Evolutionary conservation across 1,140 invertebrate species (phyloP).

Genomic region (Zaprionus nigranus): DNA sequence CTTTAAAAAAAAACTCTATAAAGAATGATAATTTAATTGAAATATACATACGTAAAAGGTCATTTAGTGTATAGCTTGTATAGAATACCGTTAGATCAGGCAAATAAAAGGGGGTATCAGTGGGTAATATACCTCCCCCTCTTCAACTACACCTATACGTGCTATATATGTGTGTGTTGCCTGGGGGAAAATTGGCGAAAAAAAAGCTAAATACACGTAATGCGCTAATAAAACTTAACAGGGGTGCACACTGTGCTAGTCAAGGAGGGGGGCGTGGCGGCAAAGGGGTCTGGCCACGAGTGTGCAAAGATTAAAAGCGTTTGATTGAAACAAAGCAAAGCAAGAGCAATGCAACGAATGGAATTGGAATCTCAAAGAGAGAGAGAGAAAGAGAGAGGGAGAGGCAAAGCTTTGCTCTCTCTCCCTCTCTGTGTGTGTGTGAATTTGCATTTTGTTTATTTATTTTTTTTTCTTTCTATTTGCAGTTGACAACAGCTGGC

Average conservation of each 20-base stretch:
- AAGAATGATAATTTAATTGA: not conserved
- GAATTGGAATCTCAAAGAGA: conserved; percentile 40
- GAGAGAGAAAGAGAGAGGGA: conserved; percentile 3
- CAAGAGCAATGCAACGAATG: conserved; percentile 64
- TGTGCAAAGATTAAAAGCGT: conserved; percentile 74
- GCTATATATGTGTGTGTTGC: too few species aligned
- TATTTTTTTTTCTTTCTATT: conserved; percentile 60
- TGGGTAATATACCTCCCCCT: too few species aligned
- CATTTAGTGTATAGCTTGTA: not conserved
- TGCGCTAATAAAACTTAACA: conserved; percentile 43
- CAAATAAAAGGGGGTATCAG: not conserved
- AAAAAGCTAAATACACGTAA: conserved; percentile 29
- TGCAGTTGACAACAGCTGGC: conserved; percentile 72
- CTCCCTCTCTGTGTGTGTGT: not conserved
- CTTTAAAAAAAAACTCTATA: not conserved
- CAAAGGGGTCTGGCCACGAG: conserved; percentile 38
- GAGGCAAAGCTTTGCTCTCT: conserved; percentile 11
- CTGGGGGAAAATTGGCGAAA: conserved; percentile 6
- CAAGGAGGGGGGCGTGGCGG: not conserved
- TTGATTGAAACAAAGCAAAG: conserved; percentile 76
- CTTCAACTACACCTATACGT: not conserved
- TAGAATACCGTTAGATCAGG: not conserved
- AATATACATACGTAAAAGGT: not conserved
- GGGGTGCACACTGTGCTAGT: conserved; percentile 14
- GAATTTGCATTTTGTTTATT: conserved; percentile 55